Conservation (phyloP, 2,888 invertebrate genomes). For the Axea sp. region DNA sequence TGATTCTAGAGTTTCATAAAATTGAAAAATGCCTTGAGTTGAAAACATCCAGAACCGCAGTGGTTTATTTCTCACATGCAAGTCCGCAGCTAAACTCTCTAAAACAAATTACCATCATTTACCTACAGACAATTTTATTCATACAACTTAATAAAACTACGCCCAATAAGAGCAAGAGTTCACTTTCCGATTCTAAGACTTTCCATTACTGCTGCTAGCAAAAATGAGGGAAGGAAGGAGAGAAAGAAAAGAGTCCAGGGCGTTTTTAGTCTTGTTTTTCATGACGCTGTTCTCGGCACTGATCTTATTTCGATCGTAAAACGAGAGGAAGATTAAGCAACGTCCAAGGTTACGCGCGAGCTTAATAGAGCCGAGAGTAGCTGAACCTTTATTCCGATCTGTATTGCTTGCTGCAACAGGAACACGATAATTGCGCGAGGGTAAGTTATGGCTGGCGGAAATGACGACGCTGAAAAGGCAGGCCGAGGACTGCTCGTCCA, state of each 20-base stretch:
- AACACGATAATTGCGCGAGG: constrained; percentile 67
- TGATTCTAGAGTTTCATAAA: too few species aligned
- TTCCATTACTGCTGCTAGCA: constrained; percentile 30
- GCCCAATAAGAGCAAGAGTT: constrained; percentile 45
- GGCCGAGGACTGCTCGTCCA: constrained; percentile 46
- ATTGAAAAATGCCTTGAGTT: not conserved
- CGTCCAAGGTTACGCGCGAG: constrained; percentile 59
- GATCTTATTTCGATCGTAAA: constrained; percentile 60
- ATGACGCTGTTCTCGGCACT: constrained; percentile 40
- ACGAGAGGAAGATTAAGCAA: constrained; percentile 46
- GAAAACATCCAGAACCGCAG: not conserved
- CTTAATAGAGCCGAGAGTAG: constrained; percentile 58
- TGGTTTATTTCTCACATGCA: constrained; percentile 9
- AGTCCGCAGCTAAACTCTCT: constrained; percentile 8
- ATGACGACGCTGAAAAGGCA: constrained; percentile 67
- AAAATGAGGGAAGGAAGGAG: constrained; percentile 12
- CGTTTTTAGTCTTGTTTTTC: constrained; percentile 54
- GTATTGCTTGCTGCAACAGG: constrained; percentile 63
- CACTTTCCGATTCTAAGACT: constrained; percentile 48
- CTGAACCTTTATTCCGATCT: constrained; percentile 61
- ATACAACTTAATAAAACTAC: constrained; percentile 43
- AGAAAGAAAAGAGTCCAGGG: constrained; percentile 23
- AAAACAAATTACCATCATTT: constrained; percentile 37
- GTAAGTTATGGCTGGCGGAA: constrained; percentile 67
- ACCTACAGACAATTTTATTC: constrained; percentile 24